These are phyloP conservation scores for Masticophis lateralis DNA, from an alignment of 2,797 vertebrate genomes.

Conservation along the genomic window DNA sequence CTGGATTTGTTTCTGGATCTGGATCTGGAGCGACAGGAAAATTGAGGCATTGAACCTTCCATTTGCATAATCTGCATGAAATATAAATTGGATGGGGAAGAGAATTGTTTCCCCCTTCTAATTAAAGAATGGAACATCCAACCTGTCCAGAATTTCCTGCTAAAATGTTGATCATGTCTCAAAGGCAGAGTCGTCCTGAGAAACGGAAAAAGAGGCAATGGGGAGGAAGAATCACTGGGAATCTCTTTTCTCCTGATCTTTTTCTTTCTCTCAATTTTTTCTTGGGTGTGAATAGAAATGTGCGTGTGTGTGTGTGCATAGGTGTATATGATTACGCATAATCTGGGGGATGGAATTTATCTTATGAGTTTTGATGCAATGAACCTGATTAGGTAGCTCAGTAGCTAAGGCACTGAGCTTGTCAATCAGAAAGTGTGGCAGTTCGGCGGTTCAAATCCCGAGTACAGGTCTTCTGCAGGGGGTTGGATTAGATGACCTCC, in stretches of 20 bases:
- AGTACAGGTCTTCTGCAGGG: too few species aligned
- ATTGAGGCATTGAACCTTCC: too few species aligned
- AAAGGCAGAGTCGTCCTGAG: neutral
- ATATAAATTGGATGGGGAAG: neutral
- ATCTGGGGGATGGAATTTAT: too few species aligned
- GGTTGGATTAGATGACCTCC: too few species aligned
- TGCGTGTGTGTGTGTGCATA: neutral
- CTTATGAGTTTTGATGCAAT: neutral
- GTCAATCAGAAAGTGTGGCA: too few species aligned
- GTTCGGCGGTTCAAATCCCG: too few species aligned
- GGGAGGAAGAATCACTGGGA: neutral
- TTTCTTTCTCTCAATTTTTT: neutral
- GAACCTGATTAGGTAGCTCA: too few species aligned
- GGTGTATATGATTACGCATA: too few species aligned
- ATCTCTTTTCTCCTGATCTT: neutral
- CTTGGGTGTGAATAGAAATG: neutral
- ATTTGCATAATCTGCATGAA: neutral
- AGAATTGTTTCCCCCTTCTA: neutral
- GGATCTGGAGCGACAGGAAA: neutral
- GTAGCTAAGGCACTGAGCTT: too few species aligned
- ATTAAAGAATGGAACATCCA: neutral
- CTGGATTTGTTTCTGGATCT: neutral
- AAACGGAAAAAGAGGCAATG: neutral
- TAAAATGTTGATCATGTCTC: neutral
- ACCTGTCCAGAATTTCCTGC: neutral